phyloP scores from a whole-genome alignment of 2,888 invertebrate genomes.

The Eilema caniola region DNA sequence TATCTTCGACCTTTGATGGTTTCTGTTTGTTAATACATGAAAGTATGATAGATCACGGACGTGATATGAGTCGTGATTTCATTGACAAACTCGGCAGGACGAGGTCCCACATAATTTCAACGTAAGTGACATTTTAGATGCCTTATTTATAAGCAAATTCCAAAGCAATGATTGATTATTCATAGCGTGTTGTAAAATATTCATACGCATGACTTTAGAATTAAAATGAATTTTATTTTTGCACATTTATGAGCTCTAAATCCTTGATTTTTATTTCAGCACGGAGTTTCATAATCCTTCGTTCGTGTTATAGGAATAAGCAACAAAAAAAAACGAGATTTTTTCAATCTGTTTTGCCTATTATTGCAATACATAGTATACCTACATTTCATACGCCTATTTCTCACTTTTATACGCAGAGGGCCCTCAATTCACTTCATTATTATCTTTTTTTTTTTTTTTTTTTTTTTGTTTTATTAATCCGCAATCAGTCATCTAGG shows the following conservation, averaged over 20 bases:
- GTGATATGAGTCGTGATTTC: constrained; percentile 17
- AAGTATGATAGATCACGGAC: not conserved
- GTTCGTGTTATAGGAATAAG: not conserved
- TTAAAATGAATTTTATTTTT: constrained; percentile 48
- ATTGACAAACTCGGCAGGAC: constrained; percentile 34
- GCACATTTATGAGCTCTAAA: constrained; percentile 23
- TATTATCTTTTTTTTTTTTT: too few relatives aligned
- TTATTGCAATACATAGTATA: not conserved
- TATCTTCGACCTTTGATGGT: constrained; percentile 1
- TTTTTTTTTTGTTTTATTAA: too few relatives aligned
- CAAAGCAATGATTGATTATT: constrained; percentile 65
- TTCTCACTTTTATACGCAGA: not conserved
- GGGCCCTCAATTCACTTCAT: not conserved
- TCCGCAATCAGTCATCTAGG: too few relatives aligned
- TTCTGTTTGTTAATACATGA: constrained; percentile 4
- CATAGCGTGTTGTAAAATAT: constrained; percentile 60
- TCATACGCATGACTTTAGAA: constrained; percentile 56
- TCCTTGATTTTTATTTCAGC: constrained; percentile 20
- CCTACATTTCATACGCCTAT: not conserved
- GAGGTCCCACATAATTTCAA: constrained; percentile 32
- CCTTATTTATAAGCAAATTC: constrained; percentile 59
- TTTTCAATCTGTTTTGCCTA: too few relatives aligned
- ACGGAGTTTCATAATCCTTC: constrained; percentile 17
- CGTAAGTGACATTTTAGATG: constrained; percentile 40
- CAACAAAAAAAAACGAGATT: not conserved